Evolutionary conservation across 2,113 vertebrate species (phyloP).

Genomic region (Pimephales promelas): DNA sequence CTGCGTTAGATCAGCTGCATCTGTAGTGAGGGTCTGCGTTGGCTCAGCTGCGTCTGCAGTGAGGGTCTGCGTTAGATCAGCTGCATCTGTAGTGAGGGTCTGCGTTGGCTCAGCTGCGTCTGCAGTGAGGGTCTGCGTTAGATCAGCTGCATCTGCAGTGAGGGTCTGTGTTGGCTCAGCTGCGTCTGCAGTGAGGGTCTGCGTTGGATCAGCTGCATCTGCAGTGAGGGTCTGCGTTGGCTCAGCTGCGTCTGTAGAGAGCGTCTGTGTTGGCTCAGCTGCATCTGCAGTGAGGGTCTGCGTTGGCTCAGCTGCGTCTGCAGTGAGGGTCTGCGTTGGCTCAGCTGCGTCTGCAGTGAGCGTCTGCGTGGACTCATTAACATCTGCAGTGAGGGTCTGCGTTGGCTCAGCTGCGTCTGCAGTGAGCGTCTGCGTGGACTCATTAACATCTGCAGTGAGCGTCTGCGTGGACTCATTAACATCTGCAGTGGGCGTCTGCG

Average conservation of each 20-base stretch:
- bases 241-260: neutral
- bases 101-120: no score
- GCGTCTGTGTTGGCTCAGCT: neutral
- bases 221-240: no score
- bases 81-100: no score
- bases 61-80: no score
- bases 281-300: neutral
- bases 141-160: no score
- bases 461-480: neutral
- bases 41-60: no score
- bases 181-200: no score
- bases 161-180: no score
- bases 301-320: neutral
- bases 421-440: neutral
- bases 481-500: neutral
- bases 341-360: neutral
- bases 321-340: no score
- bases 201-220: no score
- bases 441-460: fast-evolving
- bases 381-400: neutral
- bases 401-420: neutral
- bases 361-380: neutral
- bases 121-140: no score
- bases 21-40: neutral
- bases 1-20: neutral